A percentile compares a stretch with the other conserved stretches of the same genome.
These are phyloP conservation scores for Spondyliosoma cantharus DNA, from an alignment of 2,797 vertebrate species.

Conservation along the genomic window DNA sequence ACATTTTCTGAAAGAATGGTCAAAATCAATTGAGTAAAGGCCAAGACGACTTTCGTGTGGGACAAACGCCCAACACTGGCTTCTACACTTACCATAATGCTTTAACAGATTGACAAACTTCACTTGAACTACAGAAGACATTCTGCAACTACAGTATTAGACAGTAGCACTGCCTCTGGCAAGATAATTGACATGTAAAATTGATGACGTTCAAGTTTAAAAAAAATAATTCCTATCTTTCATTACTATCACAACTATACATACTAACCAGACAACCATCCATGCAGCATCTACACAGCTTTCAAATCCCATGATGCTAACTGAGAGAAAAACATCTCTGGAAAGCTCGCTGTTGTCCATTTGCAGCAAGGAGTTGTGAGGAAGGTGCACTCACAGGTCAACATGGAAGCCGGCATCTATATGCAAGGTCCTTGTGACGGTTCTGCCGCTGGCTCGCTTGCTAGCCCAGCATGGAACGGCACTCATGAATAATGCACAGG, in stretches of 20 bases:
- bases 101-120: background rate
- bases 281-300: slow-evolving; percentile 2
- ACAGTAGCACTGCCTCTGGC: background rate
- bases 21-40: background rate
- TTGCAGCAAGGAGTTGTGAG: slow-evolving; percentile 39
- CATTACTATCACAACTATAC: background rate
- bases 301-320: slow-evolving; percentile 20
- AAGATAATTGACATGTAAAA: slow-evolving; percentile 15
- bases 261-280: slow-evolving; percentile 8
- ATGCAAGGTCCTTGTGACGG: slow-evolving; percentile 72
- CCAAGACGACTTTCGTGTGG: background rate
- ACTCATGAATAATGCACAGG: slow-evolving; percentile 85
- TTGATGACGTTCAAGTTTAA: background rate
- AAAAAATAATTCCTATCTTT: slow-evolving; percentile 17
- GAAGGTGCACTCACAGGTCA: slow-evolving; percentile 72
- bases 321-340: slow-evolving; percentile 31
- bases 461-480: slow-evolving; percentile 75
- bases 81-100: background rate
- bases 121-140: background rate
- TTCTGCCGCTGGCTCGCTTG: slow-evolving; percentile 68
- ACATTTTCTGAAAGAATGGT: background rate
- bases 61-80: background rate
- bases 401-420: slow-evolving; percentile 67
- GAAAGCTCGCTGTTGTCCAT: slow-evolving; percentile 43
- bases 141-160: background rate